Evolutionary conservation across 2,113 vertebrate species (phyloP).

Genomic region (Rhea americana): DNA sequence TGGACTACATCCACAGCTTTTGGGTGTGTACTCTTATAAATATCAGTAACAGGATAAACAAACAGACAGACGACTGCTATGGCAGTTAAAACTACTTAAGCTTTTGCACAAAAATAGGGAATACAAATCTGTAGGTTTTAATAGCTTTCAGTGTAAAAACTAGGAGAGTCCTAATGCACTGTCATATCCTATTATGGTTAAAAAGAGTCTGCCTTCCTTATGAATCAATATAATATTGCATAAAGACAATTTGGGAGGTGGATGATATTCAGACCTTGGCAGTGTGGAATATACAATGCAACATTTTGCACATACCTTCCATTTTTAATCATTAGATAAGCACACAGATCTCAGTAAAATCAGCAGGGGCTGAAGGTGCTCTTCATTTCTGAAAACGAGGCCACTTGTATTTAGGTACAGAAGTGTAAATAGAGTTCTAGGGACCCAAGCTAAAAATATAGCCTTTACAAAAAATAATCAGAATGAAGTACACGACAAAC

Average conservation of each 20-base stretch:
- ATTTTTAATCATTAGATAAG: not conserved
- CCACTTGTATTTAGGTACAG: not conserved
- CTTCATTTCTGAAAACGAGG: constrained; percentile 22
- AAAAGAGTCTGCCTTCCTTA: not conserved
- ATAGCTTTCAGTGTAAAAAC: not conserved
- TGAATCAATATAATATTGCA: not conserved
- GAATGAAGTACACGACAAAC: not conserved
- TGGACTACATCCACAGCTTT: not conserved
- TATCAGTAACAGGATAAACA: not conserved
- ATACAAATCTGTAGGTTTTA: not conserved
- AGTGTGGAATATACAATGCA: not conserved
- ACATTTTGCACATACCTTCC: not conserved
- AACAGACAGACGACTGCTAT: not conserved
- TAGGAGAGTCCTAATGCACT: not conserved
- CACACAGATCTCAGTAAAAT: not conserved
- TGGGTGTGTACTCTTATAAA: not conserved
- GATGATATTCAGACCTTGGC: not conserved
- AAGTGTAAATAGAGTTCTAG: not conserved
- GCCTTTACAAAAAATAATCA: not conserved
- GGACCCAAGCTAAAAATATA: not conserved
- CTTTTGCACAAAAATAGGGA: not conserved
- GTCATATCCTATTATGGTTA: constrained; percentile 3
- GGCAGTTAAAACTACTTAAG: not conserved
- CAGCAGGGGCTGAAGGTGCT: not conserved
- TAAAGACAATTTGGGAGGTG: not conserved